These are phyloP conservation scores for Hemitrygon akajei DNA, from an alignment of 2,797 vertebrate species.

Conservation along the genomic window DNA sequence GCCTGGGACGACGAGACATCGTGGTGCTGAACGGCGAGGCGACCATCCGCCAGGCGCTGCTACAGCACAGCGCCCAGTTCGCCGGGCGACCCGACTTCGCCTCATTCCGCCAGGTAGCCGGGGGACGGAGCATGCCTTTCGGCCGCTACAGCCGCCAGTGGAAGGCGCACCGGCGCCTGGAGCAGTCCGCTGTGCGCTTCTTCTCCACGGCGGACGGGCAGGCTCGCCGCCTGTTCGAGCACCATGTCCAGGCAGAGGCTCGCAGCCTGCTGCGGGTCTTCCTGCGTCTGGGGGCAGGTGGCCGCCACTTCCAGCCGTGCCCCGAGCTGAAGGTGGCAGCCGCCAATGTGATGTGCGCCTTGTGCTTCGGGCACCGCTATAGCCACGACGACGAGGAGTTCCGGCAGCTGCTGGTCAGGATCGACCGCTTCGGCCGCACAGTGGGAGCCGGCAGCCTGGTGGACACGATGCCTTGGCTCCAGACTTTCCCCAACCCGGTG, in stretches of 20 bases:
- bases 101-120: conserved; percentile 61
- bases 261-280: conserved; percentile 58
- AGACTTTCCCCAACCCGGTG: conserved; percentile 69
- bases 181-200: conserved; percentile 64
- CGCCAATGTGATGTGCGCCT: conserved; percentile 68
- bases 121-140: conserved; percentile 64
- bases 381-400: conserved; percentile 66
- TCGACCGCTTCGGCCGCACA: conserved; percentile 63
- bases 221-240: conserved; percentile 61
- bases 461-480: conserved; percentile 75
- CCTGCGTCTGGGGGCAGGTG: conserved; percentile 48
- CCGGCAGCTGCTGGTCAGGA: conserved; percentile 53
- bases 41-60: conserved; percentile 66
- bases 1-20: conserved; percentile 61
- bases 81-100: conserved; percentile 75
- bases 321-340: conserved; percentile 62
- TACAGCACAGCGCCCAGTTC: conserved; percentile 64
- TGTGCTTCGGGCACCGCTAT: conserved; percentile 76
- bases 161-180: conserved; percentile 66
- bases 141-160: conserved; percentile 61
- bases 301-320: conserved; percentile 57
- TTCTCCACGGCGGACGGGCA: conserved; percentile 62
- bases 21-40: conserved; percentile 67
- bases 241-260: conserved; percentile 65
- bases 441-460: conserved; percentile 74